phyloP scores from a whole-genome alignment of 2,113 vertebrate genomes.

The Caracal caracal region DNA sequence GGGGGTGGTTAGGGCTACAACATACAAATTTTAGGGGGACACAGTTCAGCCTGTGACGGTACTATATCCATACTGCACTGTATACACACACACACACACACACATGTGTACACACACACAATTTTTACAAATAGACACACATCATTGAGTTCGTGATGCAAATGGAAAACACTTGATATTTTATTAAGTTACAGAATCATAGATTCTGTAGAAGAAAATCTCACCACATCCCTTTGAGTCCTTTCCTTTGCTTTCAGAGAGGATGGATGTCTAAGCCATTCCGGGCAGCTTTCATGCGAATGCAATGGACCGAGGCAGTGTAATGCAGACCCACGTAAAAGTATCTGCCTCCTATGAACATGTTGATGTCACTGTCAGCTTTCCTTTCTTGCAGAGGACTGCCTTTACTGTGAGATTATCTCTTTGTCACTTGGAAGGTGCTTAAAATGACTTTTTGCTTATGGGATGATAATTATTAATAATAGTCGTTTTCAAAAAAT shows the following conservation, averaged over 20 bases:
- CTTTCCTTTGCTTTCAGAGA: not conserved
- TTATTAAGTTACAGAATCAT: not conserved
- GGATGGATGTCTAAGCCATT: not conserved
- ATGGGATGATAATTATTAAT: not conserved
- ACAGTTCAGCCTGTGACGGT: not conserved
- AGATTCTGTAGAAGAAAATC: not conserved
- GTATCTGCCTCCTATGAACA: not conserved
- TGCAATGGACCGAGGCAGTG: not conserved
- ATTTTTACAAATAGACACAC: not conserved
- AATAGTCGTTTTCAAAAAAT: not conserved
- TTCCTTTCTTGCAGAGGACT: not conserved
- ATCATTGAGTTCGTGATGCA: not conserved
- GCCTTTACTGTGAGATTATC: not conserved
- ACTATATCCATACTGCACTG: not conserved
- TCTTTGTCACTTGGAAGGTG: not conserved
- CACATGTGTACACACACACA: not conserved
- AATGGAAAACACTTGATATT: not conserved
- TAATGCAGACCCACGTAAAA: accelerated
- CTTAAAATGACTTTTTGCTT: not conserved
- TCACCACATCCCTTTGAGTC: not conserved
- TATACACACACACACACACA: not conserved
- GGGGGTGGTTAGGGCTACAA: not conserved
- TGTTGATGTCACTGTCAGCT: not conserved
- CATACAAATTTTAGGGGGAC: not conserved
- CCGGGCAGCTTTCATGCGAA: accelerated